Evolutionary conservation across 2,797 vertebrate genomes (phyloP), one percentile per base, ranked within the genome.

Genomic region (Enteromius thamalakanensis): DNA sequence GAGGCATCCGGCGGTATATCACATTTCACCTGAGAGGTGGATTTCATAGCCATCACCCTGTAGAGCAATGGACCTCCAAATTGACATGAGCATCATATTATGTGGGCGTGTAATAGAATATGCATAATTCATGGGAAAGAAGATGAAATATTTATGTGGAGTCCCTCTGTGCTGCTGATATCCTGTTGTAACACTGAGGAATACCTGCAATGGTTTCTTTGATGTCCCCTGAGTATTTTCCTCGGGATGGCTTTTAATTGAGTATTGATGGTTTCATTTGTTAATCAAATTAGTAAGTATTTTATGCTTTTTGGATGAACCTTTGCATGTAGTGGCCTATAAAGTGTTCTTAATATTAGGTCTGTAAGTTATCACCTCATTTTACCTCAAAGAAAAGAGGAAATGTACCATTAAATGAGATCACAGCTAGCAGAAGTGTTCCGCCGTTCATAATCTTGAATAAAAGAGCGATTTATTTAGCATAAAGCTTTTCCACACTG

Each of bases 141-240:
- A 82, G 82, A 90, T 92, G 65, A 90, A 92, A 92, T 93, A 93
- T 94, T 91, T 89, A 93, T 92, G 84, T 45, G 45, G 86, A 85
- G 85, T 90, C 42, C 71, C 32, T 87, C 82, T 86, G 89, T 85
- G 76, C 65, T 14, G 65, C 86, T 60, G 81, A 85, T 78, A 68
- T 86, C 86, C 69, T 67, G 29, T 82, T 87, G 81, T 83, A 81
- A 23, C 55, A 21, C 76, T 69, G 81, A 86, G 82, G 75, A 84
- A 84, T 80, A 83, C 82, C 86, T 84, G 80, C 23, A 60, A 53
- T 87, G 76, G 79, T 79, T 80, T 53, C 74, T 75, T 29, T 58
- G 26, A 85, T 62, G 68, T 67, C 85, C 55, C 69, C 15, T n/a
- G 53, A 21, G 68, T 23, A 29, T 84, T 60, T 65, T 42, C 51